Evolutionary conservation across 1,140 invertebrate species (phyloP).

Genomic region (Acromyrmex heyeri): DNA sequence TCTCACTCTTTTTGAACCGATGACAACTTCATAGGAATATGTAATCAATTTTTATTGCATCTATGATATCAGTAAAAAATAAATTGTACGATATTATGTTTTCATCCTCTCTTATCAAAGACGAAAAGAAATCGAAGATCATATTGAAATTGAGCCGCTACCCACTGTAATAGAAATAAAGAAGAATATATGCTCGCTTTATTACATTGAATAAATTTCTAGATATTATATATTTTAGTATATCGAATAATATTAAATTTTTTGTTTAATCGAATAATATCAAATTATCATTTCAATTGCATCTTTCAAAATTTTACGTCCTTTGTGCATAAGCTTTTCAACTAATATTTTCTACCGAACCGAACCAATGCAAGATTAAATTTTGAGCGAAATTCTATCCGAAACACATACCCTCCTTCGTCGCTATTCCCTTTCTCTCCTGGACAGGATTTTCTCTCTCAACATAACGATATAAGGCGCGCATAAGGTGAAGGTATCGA

Average conservation of each 20-base stretch:
- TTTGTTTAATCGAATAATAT: not conserved
- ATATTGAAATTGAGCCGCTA: not conserved
- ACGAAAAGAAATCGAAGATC: not conserved
- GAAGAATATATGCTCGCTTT: not conserved
- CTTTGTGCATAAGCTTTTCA: not conserved
- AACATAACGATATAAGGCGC: constrained; percentile 69
- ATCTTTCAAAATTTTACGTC: not conserved
- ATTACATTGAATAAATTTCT: not conserved
- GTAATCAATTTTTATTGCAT: too few species aligned
- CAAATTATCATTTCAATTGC: not conserved
- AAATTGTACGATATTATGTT: not conserved
- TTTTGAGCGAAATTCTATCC: constrained; percentile 43
- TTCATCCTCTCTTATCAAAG: not conserved
- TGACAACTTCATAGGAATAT: too few species aligned
- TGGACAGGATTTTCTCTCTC: constrained; percentile 70
- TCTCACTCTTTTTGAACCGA: too few species aligned
- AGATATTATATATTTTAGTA: not conserved
- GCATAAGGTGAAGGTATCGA: constrained; percentile 75
- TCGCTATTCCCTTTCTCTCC: constrained; percentile 6
- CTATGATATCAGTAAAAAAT: not conserved
- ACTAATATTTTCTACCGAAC: not conserved
- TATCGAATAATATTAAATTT: not conserved
- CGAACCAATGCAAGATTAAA: not conserved
- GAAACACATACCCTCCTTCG: not conserved
- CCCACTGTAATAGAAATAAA: not conserved